Base-by-base conservation (phyloP, 2,797 vertebrate species). In the Gymnopithys bicolor region DNA sequence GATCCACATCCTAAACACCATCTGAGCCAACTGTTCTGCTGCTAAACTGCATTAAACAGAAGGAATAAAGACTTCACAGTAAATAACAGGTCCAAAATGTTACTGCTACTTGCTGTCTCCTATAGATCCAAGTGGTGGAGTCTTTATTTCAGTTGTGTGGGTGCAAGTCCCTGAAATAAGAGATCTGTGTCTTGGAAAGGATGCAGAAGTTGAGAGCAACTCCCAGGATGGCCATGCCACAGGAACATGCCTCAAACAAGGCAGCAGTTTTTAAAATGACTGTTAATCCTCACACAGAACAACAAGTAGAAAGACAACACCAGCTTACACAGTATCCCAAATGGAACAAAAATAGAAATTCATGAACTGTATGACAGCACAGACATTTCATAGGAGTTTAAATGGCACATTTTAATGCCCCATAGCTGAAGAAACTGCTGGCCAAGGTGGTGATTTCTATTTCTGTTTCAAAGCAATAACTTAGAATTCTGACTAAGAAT, bases 401-500 rank as follows among this genome's bases (percentile, higher is more conserved):
- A 19, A 30, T 2, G 46, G 79, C 45, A 74, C 5, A 30, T n/a
- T 77, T 58, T n/a, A 25, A 53, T 5, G 49, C 37, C 35, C 89
- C 43, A 51, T 10, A 67, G 60, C 67, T 89, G 76, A 94, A 77
- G 76, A 94, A 94, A 95, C 70, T 80, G 37, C 67, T 79, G 89
- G 87, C 84, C 73, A 80, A 95, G 93, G 58, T 64, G 78, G 59
- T 84, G 80, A 96, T 71, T 95, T 95, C 94, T 97, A 92, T 85
- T 96, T 85, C 93, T 94, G 92, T 96, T 96, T 93, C 93, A 95
- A 95, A 96, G 94, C 78, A 96, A 89, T 69, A 79, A 95, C 82
- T 86, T 11, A 80, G 85, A 89, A 94, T 78, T 96, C 89, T 97
- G 95, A 95, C 88, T 84, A 95, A 96, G 93, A 93, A 95, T 91